A percentile compares a stretch with the other conserved stretches of the same genome.
Conservation (phyloP, 1,140 invertebrate genomes). For the Armadillidium nasatum region DNA sequence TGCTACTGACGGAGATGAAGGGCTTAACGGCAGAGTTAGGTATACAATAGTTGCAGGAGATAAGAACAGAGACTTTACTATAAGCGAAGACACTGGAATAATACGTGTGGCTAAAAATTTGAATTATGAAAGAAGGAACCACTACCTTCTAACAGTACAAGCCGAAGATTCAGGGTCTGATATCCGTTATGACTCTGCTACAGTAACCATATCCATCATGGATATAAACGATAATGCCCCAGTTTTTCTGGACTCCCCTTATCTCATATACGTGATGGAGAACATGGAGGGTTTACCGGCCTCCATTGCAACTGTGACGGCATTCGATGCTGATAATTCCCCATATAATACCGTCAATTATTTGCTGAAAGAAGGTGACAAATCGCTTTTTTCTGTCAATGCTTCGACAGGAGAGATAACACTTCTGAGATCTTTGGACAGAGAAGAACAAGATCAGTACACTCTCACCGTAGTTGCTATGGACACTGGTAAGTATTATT, state of each 20-base stretch:
- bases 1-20: slow-evolving; percentile 86
- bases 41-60: slow-evolving; percentile 86
- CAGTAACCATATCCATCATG: slow-evolving; percentile 61
- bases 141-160: slow-evolving; percentile 73
- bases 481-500: slow-evolving; percentile 72
- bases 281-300: slow-evolving; percentile 63
- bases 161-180: slow-evolving; percentile 78
- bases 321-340: slow-evolving; percentile 83
- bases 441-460: slow-evolving; percentile 71
- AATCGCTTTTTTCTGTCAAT: slow-evolving; percentile 74
- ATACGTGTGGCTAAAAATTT: slow-evolving; percentile 83
- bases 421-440: slow-evolving; percentile 70
- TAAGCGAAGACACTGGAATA: slow-evolving; percentile 81
- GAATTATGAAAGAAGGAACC: slow-evolving; percentile 81
- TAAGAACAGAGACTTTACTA: slow-evolving; percentile 80
- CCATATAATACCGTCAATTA: slow-evolving; percentile 84
- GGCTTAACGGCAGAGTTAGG: slow-evolving; percentile 76
- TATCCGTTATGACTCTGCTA: slow-evolving; percentile 60
- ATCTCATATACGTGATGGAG: slow-evolving; percentile 87
- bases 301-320: slow-evolving; percentile 68
- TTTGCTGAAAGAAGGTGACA: slow-evolving; percentile 85
- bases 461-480: slow-evolving; percentile 79
- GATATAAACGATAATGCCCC: slow-evolving; percentile 95
- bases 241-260: slow-evolving; percentile 83
- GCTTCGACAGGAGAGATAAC: slow-evolving; percentile 81